phyloP scores from a whole-genome alignment of 2,797 vertebrate genomes.

The Lithobates sylvaticus region DNA sequence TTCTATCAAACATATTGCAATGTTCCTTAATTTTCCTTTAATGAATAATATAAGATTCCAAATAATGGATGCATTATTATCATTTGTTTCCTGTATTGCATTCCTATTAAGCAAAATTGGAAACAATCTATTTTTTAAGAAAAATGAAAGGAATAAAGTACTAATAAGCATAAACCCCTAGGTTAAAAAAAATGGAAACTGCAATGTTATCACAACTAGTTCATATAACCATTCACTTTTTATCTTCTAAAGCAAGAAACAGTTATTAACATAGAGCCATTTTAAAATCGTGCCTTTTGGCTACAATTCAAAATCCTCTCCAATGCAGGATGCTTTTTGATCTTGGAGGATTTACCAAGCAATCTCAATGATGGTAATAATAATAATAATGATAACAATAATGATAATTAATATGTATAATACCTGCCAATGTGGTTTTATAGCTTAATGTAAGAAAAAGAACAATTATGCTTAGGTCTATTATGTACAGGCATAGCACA shows the following conservation, averaged over 20 bases:
- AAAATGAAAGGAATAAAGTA: slow-evolving; percentile 36
- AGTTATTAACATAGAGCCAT: slow-evolving; percentile 55
- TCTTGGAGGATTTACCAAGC: slow-evolving; percentile 46
- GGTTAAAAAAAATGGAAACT: slow-evolving; percentile 13
- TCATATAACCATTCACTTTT: slow-evolving; percentile 58
- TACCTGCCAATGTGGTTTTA: neutral
- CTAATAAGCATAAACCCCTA: slow-evolving; percentile 42
- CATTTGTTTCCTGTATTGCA: slow-evolving; percentile 31
- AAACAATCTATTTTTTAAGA: slow-evolving; percentile 36
- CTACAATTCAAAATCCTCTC: slow-evolving; percentile 42
- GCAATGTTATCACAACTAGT: slow-evolving; percentile 50
- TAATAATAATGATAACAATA: slow-evolving; percentile 13
- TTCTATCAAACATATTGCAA: neutral
- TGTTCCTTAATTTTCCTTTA: neutral
- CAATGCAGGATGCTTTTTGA: slow-evolving; percentile 42
- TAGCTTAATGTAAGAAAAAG: neutral
- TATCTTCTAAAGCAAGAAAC: slow-evolving; percentile 41
- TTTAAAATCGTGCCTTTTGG: slow-evolving; percentile 51
- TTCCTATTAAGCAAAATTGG: slow-evolving; percentile 31
- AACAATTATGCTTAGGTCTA: neutral
- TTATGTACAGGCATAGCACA: neutral
- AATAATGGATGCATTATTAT: slow-evolving; percentile 26
- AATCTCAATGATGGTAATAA: slow-evolving; percentile 33
- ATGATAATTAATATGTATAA: neutral
- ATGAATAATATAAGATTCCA: slow-evolving; percentile 5